phyloP scores from a whole-genome alignment of 2,888 invertebrate species.

The Agrilus biguttatus region DNA sequence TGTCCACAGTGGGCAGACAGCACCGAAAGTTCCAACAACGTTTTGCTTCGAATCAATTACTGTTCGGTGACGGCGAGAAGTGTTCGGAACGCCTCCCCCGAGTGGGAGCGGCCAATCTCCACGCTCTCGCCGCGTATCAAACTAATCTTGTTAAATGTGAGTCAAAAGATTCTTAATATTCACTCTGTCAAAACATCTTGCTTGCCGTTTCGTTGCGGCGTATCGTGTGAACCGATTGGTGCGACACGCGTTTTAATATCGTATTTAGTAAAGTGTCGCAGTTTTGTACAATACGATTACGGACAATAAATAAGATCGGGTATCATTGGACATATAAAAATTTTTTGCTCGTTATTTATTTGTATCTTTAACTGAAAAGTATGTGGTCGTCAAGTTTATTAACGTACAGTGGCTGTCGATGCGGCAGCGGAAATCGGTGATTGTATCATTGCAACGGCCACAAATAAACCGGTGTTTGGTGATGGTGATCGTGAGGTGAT shows the following conservation, averaged over 20 bases:
- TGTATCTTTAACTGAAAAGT: too few relatives aligned
- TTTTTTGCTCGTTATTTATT: too few relatives aligned
- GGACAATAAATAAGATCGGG: too few relatives aligned
- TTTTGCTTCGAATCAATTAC: constrained; percentile 39
- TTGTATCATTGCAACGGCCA: not conserved
- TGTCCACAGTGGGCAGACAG: constrained; percentile 17
- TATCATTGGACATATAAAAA: too few relatives aligned
- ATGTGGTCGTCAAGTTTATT: too few relatives aligned
- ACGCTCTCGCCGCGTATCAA: constrained; percentile 31
- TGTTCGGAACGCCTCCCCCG: constrained; percentile 29
- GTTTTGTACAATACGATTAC: not conserved
- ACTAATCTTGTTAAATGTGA: constrained; percentile 31
- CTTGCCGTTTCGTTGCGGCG: constrained; percentile 19
- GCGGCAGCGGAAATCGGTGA: not conserved
- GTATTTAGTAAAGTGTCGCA: constrained; percentile 3
- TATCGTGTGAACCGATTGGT: constrained; percentile 7
- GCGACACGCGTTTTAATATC: not conserved
- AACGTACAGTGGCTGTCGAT: too few relatives aligned
- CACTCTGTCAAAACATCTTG: constrained; percentile 33
- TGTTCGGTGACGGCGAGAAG: constrained; percentile 22
- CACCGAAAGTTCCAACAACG: constrained; percentile 21
- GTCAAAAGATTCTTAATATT: constrained; percentile 31
- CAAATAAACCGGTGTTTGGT: not conserved
- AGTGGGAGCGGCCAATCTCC: constrained; percentile 35
- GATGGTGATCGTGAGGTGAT: constrained; percentile 26